A percentile compares a stretch with the other conserved stretches of the same genome.
phyloP scores from a whole-genome alignment of 2,113 vertebrate genomes.

The Spea bombifrons region DNA sequence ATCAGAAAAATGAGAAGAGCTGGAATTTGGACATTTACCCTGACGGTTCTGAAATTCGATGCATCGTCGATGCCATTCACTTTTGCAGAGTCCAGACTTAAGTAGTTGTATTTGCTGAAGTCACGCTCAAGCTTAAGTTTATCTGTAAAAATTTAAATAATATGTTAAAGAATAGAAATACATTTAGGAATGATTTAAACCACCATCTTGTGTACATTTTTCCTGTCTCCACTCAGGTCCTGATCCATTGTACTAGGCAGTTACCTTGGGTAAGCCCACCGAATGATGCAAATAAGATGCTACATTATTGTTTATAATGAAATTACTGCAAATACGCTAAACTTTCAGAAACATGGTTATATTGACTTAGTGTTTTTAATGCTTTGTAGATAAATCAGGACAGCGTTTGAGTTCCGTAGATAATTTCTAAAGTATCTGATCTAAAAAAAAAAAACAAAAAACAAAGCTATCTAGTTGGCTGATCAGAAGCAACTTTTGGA shows the following conservation, averaged over 20 bases:
- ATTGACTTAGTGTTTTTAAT: not conserved
- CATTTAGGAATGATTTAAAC: not conserved
- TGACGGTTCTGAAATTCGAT: slow-evolving; percentile 87
- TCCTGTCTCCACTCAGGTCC: not conserved
- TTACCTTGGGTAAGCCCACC: not conserved
- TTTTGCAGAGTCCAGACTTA: slow-evolving; percentile 87
- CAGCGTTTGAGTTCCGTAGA: not conserved
- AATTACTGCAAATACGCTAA: not conserved
- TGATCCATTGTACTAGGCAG: not conserved
- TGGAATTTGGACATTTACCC: slow-evolving; percentile 65
- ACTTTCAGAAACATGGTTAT: not conserved
- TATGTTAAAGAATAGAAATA: not conserved
- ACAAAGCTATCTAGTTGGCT: no score
- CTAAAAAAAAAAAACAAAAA: not conserved
- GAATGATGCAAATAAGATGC: not conserved
- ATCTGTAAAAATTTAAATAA: slow-evolving; percentile 61
- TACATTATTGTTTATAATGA: not conserved
- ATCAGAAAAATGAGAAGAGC: no score
- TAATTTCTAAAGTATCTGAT: not conserved
- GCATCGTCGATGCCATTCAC: slow-evolving; percentile 92
- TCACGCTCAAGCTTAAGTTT: slow-evolving; percentile 88
- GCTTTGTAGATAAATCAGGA: no score
- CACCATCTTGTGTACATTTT: not conserved
- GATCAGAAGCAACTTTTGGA: not conserved
- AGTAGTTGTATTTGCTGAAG: slow-evolving; percentile 94